Percentiles rank a stretch among this genome's conserved stretches.
Conservation (phyloP, 1,140 invertebrate species). For the Steinernema feltiae region DNA sequence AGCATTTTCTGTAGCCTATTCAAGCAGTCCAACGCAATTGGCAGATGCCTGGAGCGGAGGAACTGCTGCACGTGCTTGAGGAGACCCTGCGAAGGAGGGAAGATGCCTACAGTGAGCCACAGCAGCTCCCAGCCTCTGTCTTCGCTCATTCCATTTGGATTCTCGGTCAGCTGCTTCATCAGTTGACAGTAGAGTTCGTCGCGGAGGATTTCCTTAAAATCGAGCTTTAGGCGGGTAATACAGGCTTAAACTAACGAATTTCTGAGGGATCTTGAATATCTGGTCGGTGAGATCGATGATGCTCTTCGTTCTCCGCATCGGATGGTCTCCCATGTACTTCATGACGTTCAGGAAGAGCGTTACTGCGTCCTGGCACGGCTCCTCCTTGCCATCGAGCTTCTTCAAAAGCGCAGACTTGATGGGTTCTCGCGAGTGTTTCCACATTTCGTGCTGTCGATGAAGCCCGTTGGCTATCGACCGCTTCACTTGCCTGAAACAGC, state of each 20-base stretch:
- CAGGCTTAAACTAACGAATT: slow-evolving; percentile 72
- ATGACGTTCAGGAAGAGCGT: slow-evolving; percentile 74
- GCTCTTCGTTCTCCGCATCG: slow-evolving; percentile 72
- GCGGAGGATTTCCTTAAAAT: slow-evolving; percentile 77
- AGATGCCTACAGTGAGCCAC: slow-evolving; percentile 87
- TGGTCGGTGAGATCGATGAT: slow-evolving; percentile 75
- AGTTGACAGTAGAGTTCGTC: slow-evolving; percentile 98
- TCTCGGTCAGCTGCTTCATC: slow-evolving; percentile 97
- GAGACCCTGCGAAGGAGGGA: slow-evolving; percentile 85
- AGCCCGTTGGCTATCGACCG: slow-evolving; percentile 64
- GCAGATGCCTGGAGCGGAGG: slow-evolving; percentile 82
- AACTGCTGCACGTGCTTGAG: slow-evolving; percentile 77
- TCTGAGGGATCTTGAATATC: slow-evolving; percentile 92
- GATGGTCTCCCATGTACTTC: slow-evolving; percentile 98
- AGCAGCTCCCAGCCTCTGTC: slow-evolving; percentile 95
- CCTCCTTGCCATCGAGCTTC: slow-evolving; percentile 87
- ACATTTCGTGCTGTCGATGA: slow-evolving; percentile 63
- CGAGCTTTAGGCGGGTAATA: slow-evolving; percentile 23
- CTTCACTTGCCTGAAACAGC: slow-evolving; percentile 65
- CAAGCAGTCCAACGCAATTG: slow-evolving; percentile 90
- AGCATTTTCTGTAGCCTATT: slow-evolving; percentile 90
- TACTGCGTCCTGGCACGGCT: slow-evolving; percentile 85
- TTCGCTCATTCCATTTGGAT: slow-evolving; percentile 82
- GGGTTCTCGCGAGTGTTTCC: slow-evolving; percentile 75
- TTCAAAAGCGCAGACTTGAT: slow-evolving; percentile 88